These are phyloP conservation scores for Acleris sparsana DNA, from an alignment of 2,888 invertebrate genomes.

Conservation along the genomic window DNA sequence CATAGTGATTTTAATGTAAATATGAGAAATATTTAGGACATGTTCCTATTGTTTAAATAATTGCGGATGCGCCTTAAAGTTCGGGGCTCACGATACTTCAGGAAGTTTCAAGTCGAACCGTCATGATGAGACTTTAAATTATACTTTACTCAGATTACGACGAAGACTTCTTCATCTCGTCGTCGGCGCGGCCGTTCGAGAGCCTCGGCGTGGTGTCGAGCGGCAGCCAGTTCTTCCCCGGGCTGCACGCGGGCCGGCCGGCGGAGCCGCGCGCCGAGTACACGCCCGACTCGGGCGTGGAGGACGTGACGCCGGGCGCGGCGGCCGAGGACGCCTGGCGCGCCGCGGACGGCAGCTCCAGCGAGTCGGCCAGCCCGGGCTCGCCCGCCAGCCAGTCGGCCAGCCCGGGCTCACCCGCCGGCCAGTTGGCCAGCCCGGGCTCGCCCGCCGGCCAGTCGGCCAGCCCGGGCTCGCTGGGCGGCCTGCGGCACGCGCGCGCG, in stretches of 20 bases:
- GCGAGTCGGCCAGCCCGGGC: slow-evolving; percentile 74
- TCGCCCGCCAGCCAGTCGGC: no score
- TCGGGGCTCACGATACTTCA: no score
- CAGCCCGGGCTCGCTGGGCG: no score
- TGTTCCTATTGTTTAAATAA: no score
- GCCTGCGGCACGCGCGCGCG: slow-evolving; percentile 88
- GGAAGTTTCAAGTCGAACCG: no score
- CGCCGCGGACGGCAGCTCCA: slow-evolving; percentile 67
- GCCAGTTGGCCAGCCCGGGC: slow-evolving; percentile 74
- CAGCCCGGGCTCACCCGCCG: slow-evolving; percentile 75
- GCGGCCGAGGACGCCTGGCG: slow-evolving; percentile 58
- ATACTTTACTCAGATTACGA: slow-evolving; percentile 70
- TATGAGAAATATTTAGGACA: no score
- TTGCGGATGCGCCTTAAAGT: no score
- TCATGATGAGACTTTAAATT: background rate
- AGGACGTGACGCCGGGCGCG: slow-evolving; percentile 83
- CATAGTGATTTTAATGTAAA: no score
- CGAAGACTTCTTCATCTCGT: slow-evolving; percentile 89
- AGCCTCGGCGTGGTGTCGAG: slow-evolving; percentile 79
- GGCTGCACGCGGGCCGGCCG: slow-evolving; percentile 71
- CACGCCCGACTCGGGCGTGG: slow-evolving; percentile 85
- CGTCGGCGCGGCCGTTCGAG: slow-evolving; percentile 89
- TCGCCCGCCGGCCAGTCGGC: no score
- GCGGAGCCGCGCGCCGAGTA: slow-evolving; percentile 40
- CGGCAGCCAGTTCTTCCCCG: slow-evolving; percentile 89